Evolutionary conservation across 2,113 vertebrate species (phyloP).

Genomic region (Thinocorus orbignyianus): DNA sequence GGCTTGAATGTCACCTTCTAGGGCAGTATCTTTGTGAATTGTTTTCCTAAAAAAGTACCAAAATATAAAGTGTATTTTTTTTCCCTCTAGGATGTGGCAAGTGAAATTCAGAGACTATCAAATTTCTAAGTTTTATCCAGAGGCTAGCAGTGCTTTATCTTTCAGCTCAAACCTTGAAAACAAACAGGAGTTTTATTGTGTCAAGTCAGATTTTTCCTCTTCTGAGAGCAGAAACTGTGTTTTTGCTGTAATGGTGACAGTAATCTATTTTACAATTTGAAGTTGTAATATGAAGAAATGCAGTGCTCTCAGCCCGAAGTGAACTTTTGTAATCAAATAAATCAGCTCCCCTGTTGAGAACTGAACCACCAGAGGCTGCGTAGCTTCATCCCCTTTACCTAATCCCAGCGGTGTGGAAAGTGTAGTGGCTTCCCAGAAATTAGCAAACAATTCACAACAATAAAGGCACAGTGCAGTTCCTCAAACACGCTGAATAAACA

Average conservation of each 20-base stretch:
- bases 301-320: neutral
- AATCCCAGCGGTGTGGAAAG: neutral
- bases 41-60: neutral
- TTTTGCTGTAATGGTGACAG: neutral
- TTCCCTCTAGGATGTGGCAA: neutral
- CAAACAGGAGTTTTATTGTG: neutral
- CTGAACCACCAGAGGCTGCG: neutral
- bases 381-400: neutral
- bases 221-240: neutral
- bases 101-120: neutral
- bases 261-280: neutral
- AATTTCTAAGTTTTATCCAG: neutral
- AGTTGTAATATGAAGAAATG: neutral
- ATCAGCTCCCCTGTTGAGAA: neutral
- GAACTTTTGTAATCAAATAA: neutral
- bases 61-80: neutral
- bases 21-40: neutral
- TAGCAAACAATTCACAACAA: neutral
- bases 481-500: neutral
- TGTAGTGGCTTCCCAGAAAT: neutral
- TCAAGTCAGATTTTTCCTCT: neutral
- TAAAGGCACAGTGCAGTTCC: neutral
- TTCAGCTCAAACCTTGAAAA: neutral
- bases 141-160: neutral
- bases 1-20: neutral